A percentile compares a stretch with the other conserved stretches of the same genome.
Conservation (phyloP, 2,113 vertebrate species). For the Polyodon spathula region DNA sequence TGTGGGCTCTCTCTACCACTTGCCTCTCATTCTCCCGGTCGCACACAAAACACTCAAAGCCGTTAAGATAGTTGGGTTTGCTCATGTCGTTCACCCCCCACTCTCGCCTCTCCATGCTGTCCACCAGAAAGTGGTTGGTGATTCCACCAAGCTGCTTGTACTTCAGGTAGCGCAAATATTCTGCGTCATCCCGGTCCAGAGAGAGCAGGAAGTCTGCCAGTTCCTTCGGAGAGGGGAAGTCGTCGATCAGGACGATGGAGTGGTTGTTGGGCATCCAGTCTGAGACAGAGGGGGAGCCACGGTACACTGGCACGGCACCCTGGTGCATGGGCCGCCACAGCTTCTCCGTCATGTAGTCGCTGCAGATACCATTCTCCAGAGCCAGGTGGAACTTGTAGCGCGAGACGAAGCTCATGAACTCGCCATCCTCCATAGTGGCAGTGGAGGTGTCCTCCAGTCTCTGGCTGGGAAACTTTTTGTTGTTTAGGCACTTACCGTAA, state of each 20-base stretch:
- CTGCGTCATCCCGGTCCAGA: constrained; percentile 72
- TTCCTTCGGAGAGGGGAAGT: constrained; percentile 76
- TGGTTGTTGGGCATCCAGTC: constrained; percentile 88
- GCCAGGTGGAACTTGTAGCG: constrained; percentile 97
- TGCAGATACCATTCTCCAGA: constrained; percentile 87
- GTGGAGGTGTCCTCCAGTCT: constrained; percentile 80
- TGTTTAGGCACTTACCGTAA: constrained; percentile 86
- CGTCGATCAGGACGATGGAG: constrained; percentile 72
- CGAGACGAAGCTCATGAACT: constrained; percentile 79
- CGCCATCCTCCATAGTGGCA: constrained; percentile 80
- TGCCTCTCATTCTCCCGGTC: constrained; percentile 71
- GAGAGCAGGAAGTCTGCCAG: constrained; percentile 73
- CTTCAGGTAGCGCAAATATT: constrained; percentile 74
- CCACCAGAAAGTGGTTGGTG: constrained; percentile 66
- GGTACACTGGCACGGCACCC: too few relatives aligned
- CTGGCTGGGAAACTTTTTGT: constrained; percentile 61
- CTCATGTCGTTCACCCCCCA: constrained; percentile 96
- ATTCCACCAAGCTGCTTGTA: constrained; percentile 69
- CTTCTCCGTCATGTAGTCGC: constrained; percentile 95
- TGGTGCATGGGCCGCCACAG: constrained; percentile 93
- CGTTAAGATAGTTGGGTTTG: constrained; percentile 89
- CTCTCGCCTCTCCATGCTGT: constrained; percentile 67
- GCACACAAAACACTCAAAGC: constrained; percentile 90
- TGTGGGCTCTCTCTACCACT: constrained; percentile 52
- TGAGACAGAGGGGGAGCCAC: constrained; percentile 70